These are phyloP conservation scores for Aselliscus stoliczkanus DNA, from an alignment of 2,797 vertebrate species.

Conservation along the genomic window DNA sequence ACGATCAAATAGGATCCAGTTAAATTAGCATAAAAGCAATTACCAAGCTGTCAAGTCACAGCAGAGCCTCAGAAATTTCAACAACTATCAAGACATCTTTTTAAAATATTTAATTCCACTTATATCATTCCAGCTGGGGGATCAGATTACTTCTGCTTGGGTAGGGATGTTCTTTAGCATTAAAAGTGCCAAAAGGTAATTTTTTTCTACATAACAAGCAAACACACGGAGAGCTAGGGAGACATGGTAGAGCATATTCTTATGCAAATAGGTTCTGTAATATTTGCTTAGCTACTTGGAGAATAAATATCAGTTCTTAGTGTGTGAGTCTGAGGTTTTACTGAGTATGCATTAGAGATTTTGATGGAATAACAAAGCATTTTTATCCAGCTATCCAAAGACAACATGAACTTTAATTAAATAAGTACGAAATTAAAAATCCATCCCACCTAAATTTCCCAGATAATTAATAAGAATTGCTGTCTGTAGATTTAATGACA, in stretches of 20 bases:
- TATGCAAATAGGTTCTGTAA: neutral
- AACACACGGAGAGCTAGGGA: fast-evolving
- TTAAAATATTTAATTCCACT: conserved; percentile 57
- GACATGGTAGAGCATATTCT: fast-evolving
- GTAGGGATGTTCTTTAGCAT: neutral
- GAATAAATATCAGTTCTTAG: neutral
- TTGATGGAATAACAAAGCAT: neutral
- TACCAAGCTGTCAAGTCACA: conserved; percentile 44
- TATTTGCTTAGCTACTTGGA: neutral
- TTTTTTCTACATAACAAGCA: neutral
- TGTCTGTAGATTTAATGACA: neutral
- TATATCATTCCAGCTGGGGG: neutral
- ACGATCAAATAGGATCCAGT: neutral
- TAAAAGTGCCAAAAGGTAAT: neutral
- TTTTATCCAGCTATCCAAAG: neutral
- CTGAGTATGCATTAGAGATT: neutral
- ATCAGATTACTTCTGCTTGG: neutral
- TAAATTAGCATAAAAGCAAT: conserved; percentile 54
- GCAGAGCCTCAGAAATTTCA: conserved; percentile 33
- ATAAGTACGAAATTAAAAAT: neutral
- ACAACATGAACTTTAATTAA: neutral
- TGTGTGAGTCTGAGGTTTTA: neutral
- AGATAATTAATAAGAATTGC: neutral
- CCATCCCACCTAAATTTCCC: neutral
- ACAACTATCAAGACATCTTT: conserved; percentile 51